Conservation (phyloP, 1,140 invertebrate genomes). For the Scaptomyza hsui region DNA sequence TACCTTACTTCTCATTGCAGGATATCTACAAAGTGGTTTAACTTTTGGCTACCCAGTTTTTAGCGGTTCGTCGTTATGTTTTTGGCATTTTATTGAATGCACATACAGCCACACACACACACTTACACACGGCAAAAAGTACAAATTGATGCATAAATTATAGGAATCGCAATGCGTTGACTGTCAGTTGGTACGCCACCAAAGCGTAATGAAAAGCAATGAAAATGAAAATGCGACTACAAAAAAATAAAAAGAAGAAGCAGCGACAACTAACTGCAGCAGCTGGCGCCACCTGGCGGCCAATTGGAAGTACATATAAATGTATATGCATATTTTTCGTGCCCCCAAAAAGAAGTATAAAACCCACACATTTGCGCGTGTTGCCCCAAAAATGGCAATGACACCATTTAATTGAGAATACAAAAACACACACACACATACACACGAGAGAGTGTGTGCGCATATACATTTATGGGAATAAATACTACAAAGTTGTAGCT, state of each 20-base stretch:
- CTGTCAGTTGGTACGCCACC: slow-evolving; percentile 64
- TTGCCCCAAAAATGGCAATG: not conserved
- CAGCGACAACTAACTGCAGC: slow-evolving; percentile 8
- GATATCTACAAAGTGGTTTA: slow-evolving; percentile 7
- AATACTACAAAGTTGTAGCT: too few species aligned
- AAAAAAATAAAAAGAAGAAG: slow-evolving; percentile 28
- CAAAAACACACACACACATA: slow-evolving; percentile 5
- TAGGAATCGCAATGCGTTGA: slow-evolving; percentile 74
- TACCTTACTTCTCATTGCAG: too few species aligned
- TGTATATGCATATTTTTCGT: not conserved
- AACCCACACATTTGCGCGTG: not conserved
- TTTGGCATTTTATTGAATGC: slow-evolving; percentile 58
- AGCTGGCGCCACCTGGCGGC: slow-evolving; percentile 28
- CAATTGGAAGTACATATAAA: slow-evolving; percentile 26
- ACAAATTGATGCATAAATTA: slow-evolving; percentile 77
- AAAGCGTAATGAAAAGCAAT: slow-evolving; percentile 66
- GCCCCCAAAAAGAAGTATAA: not conserved
- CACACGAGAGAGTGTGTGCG: too few species aligned
- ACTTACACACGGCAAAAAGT: slow-evolving; percentile 21
- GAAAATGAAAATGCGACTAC: slow-evolving; percentile 35
- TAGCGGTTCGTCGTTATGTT: slow-evolving; percentile 10
- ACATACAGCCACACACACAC: not conserved
- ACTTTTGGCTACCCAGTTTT: slow-evolving; percentile 12
- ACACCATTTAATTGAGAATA: slow-evolving; percentile 35
- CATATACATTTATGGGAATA: too few species aligned